Base-by-base conservation (phyloP, 30 jellyfish, hydroid and myxozoan genomes). In the Turritopsis rubra region DNA sequence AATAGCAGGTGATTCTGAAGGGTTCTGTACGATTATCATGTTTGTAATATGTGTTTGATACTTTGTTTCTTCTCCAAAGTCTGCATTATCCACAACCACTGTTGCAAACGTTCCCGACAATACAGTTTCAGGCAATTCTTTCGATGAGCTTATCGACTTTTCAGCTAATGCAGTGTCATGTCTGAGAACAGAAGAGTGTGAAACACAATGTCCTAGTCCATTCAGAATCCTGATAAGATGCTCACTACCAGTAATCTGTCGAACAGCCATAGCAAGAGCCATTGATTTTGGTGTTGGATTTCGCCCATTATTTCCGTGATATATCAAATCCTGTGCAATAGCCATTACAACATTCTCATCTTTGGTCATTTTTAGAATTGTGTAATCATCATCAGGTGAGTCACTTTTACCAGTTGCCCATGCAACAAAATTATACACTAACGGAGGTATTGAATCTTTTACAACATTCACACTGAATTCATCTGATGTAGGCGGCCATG, bases 21-120 rank as follows among this genome's bases (percentile, higher is more conserved):
- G 71, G 24, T 74, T 74, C 65, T 85, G 88, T n/a, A 85, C 53
- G 74, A 65, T 60, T 53, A 87, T 87, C 81, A 87, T 84, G 82
- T 75, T 75, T 18, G 90, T 87, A 75, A 81, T 70, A 79, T 87
- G 90, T 24, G 95, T 87, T 21, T 82, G 70, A 28, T 83, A 83
- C 28, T 81, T n/a, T 31, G 95, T 28, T 86, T 86, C 95, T 80
- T 86, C 95, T 54, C 72, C 54, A 66, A 86, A 86, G 66, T 86
- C 95, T 73, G 79, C 72, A 28, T 86, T 72, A 75, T 13, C n/a
- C n/a, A n/a, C n/a, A n/a, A n/a, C n/a, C n/a, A n/a, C n/a, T n/a
- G n/a, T n/a, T n/a, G n/a, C n/a, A n/a, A n/a, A n/a, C n/a, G n/a
- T n/a, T n/a, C n/a, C n/a, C n/a, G n/a, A n/a, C n/a, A n/a, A n/a